phyloP scores from a whole-genome alignment of 2,113 vertebrate species.

The Alligator mississippiensis region DNA sequence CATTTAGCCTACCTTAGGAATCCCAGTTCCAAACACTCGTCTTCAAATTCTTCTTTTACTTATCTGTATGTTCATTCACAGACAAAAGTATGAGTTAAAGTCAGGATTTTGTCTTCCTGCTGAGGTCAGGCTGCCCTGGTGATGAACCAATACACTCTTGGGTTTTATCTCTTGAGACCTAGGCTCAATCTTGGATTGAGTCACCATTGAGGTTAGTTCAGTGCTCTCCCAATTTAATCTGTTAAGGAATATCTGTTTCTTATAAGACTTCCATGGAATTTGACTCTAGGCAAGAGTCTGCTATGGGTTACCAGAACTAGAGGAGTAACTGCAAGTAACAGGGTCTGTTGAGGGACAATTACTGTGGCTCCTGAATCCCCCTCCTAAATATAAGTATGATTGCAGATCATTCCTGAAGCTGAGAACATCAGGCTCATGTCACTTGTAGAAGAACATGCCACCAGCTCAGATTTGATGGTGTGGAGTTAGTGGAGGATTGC shows the following conservation, averaged over 20 bases:
- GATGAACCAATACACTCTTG: background rate
- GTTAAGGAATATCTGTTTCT: background rate
- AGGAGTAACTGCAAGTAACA: background rate
- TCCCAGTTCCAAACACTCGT: background rate
- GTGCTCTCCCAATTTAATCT: rapidly evolving
- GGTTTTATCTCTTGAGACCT: background rate
- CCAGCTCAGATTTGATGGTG: background rate
- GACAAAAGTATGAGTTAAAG: background rate
- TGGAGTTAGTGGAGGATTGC: background rate
- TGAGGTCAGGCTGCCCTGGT: rapidly evolving
- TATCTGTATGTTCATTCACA: background rate
- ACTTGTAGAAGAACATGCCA: background rate
- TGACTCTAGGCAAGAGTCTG: background rate
- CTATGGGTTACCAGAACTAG: background rate
- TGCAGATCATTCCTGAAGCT: background rate
- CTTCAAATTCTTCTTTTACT: background rate
- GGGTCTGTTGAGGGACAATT: background rate
- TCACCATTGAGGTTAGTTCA: background rate
- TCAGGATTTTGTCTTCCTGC: background rate
- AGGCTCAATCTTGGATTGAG: background rate
- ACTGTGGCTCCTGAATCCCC: background rate
- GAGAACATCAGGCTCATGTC: rapidly evolving
- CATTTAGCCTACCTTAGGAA: background rate
- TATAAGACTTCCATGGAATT: background rate
- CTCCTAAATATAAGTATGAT: background rate